These are phyloP conservation scores for Diglossa cyanea DNA, from an alignment of 2,797 vertebrate genomes.

Conservation along the genomic window DNA sequence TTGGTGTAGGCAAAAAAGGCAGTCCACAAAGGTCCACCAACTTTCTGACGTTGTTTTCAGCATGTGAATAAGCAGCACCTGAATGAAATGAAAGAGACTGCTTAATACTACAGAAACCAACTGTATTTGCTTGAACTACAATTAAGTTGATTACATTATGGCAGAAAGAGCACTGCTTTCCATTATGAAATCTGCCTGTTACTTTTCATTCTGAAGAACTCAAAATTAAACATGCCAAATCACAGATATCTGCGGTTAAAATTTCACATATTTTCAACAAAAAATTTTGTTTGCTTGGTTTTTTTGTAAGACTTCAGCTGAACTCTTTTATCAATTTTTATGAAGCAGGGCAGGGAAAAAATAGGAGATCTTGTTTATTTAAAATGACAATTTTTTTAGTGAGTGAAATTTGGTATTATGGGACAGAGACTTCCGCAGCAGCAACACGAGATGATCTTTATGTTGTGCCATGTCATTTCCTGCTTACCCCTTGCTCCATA, in stretches of 20 bases:
- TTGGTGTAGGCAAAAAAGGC: conserved; percentile 94
- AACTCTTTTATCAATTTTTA: background rate
- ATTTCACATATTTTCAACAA: background rate
- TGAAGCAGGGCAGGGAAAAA: background rate
- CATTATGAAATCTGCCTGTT: background rate
- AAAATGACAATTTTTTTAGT: background rate
- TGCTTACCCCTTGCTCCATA: background rate
- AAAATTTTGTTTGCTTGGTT: background rate
- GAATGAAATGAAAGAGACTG: conserved; percentile 16
- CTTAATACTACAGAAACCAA: background rate
- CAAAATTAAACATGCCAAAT: background rate
- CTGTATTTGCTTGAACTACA: background rate
- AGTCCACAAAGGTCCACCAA: conserved; percentile 85
- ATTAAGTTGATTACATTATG: background rate
- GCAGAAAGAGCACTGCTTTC: background rate
- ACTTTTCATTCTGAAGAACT: background rate
- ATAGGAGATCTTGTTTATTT: background rate
- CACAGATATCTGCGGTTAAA: background rate
- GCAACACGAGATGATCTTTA: background rate
- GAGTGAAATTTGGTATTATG: background rate
- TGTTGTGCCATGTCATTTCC: background rate
- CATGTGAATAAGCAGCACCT: conserved; percentile 90
- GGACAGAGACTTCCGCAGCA: background rate
- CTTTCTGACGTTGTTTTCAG: conserved; percentile 82
- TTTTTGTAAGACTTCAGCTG: background rate